phyloP scores from a whole-genome alignment of 2,113 vertebrate species.

The Merops nubicus region DNA sequence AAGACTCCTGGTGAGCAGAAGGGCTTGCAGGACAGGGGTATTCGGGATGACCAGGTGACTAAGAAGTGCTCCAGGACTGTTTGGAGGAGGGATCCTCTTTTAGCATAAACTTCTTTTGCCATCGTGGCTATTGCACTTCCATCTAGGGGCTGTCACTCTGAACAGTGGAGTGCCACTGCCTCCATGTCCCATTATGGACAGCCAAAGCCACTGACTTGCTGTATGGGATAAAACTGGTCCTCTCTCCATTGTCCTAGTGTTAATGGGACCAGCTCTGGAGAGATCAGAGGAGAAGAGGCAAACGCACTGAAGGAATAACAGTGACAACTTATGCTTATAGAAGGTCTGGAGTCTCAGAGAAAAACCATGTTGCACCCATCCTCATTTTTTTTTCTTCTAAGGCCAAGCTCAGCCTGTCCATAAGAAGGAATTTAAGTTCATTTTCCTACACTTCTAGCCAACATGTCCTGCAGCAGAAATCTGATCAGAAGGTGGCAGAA shows the following conservation, averaged over 20 bases:
- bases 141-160: not conserved
- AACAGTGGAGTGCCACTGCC: not conserved
- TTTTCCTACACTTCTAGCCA: not conserved
- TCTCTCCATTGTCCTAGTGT: no score
- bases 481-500: not conserved
- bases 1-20: fast-evolving
- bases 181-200: fast-evolving
- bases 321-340: not conserved
- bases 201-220: not conserved
- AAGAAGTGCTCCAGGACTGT: not conserved
- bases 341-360: not conserved
- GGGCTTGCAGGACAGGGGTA: not conserved
- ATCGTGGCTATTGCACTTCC: not conserved
- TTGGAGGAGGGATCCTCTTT: not conserved
- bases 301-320: not conserved
- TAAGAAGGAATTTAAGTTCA: no score
- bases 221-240: not conserved
- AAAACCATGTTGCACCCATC: not conserved
- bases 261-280: not conserved
- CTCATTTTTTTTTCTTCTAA: not conserved
- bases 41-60: not conserved
- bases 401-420: not conserved
- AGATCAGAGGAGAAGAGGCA: not conserved
- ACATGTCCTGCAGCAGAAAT: not conserved
- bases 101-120: not conserved